phyloP scores from a whole-genome alignment of 2,797 vertebrate genomes.

The Sebastes hubbsi region DNA sequence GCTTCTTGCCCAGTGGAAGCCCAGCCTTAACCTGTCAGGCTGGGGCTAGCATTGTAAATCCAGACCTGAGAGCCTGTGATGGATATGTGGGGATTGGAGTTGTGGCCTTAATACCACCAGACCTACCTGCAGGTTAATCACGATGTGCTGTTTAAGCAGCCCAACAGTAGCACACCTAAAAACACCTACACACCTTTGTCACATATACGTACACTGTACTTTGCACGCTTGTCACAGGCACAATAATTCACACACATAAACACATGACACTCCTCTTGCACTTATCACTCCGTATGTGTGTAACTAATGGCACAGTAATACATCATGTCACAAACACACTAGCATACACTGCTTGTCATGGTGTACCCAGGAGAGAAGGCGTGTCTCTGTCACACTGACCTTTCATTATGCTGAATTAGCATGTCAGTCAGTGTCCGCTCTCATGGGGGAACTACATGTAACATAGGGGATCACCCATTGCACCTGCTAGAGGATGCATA shows the following conservation, averaged over 20 bases:
- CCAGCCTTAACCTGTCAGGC: constrained; percentile 58
- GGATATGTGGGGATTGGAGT: constrained; percentile 62
- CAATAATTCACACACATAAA: background rate
- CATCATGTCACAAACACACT: constrained; percentile 11
- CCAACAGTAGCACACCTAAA: constrained; percentile 40
- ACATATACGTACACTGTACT: background rate
- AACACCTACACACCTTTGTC: constrained; percentile 26
- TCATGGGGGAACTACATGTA: constrained; percentile 1
- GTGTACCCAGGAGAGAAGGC: constrained; percentile 30
- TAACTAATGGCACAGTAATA: constrained; percentile 3
- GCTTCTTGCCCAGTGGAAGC: constrained; percentile 28
- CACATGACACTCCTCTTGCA: background rate
- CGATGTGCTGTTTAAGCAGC: constrained; percentile 65
- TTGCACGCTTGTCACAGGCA: background rate
- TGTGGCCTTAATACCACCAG: constrained; percentile 65
- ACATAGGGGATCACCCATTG: constrained; percentile 15
- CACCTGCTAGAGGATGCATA: background rate
- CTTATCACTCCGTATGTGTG: constrained; percentile 7
- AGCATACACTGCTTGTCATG: background rate
- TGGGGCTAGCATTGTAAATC: constrained; percentile 67
- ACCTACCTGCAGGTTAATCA: constrained; percentile 71
- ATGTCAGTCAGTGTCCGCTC: constrained; percentile 31
- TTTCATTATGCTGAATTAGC: constrained; percentile 60
- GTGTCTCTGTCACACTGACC: constrained; percentile 51
- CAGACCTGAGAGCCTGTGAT: constrained; percentile 50